These are phyloP conservation scores for Eufriesea mexicana DNA, from an alignment of 1,140 invertebrate species.

Conservation along the genomic window DNA sequence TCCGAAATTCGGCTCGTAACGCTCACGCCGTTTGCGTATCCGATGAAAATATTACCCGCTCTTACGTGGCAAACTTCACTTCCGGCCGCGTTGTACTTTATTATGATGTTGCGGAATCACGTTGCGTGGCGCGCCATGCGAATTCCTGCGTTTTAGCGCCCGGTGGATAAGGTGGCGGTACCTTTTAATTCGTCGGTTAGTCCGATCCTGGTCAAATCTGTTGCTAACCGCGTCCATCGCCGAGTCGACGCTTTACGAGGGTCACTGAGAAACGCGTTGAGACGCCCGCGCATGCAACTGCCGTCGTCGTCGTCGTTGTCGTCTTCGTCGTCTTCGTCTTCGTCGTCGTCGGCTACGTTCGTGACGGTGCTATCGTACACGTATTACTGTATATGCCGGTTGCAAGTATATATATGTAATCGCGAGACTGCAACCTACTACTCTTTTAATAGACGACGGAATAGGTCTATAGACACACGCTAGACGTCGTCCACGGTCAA, in stretches of 20 bases:
- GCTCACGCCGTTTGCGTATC: not conserved
- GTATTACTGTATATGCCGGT: slow-evolving; percentile 7
- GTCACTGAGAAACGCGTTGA: slow-evolving; percentile 63
- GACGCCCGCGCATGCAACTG: slow-evolving; percentile 65
- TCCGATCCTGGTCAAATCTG: slow-evolving; percentile 76
- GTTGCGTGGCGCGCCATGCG: not conserved
- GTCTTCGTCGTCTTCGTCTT: slow-evolving; percentile 11
- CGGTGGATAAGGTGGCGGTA: slow-evolving; percentile 19
- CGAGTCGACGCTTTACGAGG: slow-evolving; percentile 60
- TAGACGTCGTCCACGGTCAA: slow-evolving; percentile 75
- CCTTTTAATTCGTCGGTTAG: slow-evolving; percentile 58
- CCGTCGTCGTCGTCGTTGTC: slow-evolving; percentile 6
- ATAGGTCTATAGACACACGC: slow-evolving; percentile 73
- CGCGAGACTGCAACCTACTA: slow-evolving; percentile 56
- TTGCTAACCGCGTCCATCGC: slow-evolving; percentile 75
- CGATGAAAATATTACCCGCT: not conserved
- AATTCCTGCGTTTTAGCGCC: not conserved
- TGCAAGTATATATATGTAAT: slow-evolving; percentile 49
- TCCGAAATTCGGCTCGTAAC: slow-evolving; percentile 15
- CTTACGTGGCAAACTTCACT: slow-evolving; percentile 17
- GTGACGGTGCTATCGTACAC: slow-evolving; percentile 19
- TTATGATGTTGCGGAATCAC: not conserved
- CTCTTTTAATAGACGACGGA: slow-evolving; percentile 72
- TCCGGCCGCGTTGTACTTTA: slow-evolving; percentile 15
- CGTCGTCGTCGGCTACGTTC: not conserved